These are phyloP conservation scores for Netelia fuscicornis DNA, from an alignment of 2,888 invertebrate genomes.

Conservation along the genomic window DNA sequence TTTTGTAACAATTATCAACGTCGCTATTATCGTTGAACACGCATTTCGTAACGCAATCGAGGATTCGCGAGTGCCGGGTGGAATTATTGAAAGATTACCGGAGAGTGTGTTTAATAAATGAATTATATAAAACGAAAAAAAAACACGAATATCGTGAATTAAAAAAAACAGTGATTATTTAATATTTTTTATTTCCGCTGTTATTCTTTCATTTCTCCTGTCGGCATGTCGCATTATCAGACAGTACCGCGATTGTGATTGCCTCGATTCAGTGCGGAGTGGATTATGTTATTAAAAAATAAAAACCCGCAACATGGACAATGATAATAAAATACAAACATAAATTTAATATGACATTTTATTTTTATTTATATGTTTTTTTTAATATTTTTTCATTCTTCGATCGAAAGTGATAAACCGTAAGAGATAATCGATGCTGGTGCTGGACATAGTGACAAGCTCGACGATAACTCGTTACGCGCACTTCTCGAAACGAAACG, in stretches of 20 bases:
- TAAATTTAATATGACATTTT: constrained; percentile 5
- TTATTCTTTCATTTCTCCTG: constrained; percentile 11
- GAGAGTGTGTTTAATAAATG: constrained; percentile 14
- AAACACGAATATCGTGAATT: too few species aligned
- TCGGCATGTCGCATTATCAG: not conserved
- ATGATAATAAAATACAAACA: not conserved
- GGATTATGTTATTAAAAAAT: not conserved
- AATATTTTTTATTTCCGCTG: not conserved
- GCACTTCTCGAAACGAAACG: constrained; percentile 27
- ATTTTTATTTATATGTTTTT: too few species aligned
- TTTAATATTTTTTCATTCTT: not conserved
- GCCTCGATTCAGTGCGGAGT: constrained; percentile 30
- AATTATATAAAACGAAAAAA: not conserved
- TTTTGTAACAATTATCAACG: constrained; percentile 21
- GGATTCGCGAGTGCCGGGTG: constrained; percentile 54
- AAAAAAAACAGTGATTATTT: constrained; percentile 17
- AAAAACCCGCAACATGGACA: not conserved
- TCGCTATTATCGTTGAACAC: constrained; percentile 16
- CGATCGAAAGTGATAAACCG: constrained; percentile 36
- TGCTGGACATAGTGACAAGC: constrained; percentile 37
- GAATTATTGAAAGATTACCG: constrained; percentile 17
- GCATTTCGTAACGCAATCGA: constrained; percentile 6
- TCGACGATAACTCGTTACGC: constrained; percentile 36
- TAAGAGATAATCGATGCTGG: constrained; percentile 33
- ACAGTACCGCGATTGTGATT: constrained; percentile 22